Evolutionary conservation across 1,140 invertebrate genomes (phyloP).

Genomic region (Semibalanus balanoides): DNA sequence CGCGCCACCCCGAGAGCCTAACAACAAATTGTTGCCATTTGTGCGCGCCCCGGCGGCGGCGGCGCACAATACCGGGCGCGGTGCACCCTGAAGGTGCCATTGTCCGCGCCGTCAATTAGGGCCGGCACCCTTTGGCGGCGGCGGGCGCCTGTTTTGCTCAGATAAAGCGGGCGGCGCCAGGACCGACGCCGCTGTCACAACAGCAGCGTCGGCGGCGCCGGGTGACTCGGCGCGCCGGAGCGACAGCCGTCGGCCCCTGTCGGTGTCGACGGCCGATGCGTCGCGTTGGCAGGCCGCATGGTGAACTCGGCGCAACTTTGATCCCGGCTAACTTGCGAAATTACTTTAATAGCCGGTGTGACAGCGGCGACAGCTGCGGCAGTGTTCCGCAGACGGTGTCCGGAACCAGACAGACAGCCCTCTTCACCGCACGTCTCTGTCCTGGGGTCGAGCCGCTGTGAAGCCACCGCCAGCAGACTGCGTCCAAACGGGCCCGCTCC

Average conservation of each 20-base stretch:
- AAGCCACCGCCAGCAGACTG: background rate
- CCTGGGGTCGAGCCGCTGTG: too few species aligned
- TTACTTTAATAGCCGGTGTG: too few species aligned
- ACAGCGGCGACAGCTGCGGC: too few species aligned
- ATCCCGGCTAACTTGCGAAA: too few species aligned
- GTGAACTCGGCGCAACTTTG: too few species aligned
- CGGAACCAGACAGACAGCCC: too few species aligned
- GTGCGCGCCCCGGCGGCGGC: too few species aligned
- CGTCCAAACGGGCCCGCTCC: background rate
- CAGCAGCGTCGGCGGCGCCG: background rate
- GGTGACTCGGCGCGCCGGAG: too few species aligned
- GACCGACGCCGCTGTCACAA: background rate
- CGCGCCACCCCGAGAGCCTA: background rate
- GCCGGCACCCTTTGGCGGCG: background rate
- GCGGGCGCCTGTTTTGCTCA: background rate
- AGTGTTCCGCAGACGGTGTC: too few species aligned
- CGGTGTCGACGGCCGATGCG: background rate
- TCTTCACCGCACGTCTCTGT: too few species aligned
- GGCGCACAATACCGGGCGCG: background rate
- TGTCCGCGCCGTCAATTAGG: background rate
- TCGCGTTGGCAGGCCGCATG: too few species aligned
- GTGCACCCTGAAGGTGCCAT: background rate
- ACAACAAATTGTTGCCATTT: slow-evolving; percentile 2
- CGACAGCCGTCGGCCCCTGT: background rate
- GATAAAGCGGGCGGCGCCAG: background rate